phyloP scores from a whole-genome alignment of 2,113 vertebrate species.

The Bubo blakistoni region DNA sequence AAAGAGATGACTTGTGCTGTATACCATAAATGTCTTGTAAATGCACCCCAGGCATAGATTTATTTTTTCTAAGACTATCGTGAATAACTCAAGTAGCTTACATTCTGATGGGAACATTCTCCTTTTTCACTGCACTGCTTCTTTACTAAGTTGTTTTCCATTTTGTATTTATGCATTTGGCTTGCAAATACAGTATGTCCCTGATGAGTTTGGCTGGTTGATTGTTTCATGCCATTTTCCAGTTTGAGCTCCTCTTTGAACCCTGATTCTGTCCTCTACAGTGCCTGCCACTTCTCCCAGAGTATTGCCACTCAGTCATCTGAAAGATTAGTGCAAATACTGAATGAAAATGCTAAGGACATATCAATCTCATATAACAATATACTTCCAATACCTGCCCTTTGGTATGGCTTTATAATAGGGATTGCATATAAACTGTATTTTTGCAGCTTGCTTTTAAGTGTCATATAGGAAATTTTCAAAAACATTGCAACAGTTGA shows the following conservation, averaged over 20 bases:
- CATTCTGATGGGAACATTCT: not conserved
- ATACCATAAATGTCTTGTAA: not conserved
- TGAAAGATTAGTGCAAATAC: not conserved
- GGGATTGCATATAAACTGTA: not conserved
- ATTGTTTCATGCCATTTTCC: not conserved
- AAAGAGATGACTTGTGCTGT: not conserved
- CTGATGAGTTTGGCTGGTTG: not conserved
- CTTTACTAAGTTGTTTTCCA: not conserved
- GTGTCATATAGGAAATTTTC: not conserved
- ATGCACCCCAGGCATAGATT: not conserved
- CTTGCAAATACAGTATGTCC: not conserved
- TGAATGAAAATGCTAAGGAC: not conserved
- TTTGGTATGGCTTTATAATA: not conserved
- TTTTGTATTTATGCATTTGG: not conserved
- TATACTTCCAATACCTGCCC: not conserved
- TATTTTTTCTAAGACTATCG: not conserved
- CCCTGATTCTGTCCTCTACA: not conserved
- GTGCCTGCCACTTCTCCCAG: not conserved
- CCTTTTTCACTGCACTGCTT: not conserved
- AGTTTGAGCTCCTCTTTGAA: not conserved
- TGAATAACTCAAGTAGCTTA: not conserved
- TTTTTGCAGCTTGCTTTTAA: not conserved
- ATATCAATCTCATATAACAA: not conserved
- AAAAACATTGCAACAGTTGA: not conserved
- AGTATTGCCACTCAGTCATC: not conserved